Evolutionary conservation across 2,113 vertebrate species (phyloP).

Genomic region (Passer domesticus): DNA sequence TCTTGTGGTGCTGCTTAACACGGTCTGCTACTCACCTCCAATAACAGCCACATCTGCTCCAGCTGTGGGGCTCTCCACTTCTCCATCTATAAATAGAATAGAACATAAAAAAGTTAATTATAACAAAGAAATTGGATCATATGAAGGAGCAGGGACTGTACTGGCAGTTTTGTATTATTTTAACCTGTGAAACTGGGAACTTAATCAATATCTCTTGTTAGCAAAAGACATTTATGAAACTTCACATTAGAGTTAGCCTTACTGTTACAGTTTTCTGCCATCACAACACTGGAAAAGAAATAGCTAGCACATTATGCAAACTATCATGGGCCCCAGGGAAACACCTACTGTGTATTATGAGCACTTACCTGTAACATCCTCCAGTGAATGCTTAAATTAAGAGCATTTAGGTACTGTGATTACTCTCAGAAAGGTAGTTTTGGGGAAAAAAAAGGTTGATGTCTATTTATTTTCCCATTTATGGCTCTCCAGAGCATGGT

Average conservation of each 20-base stretch:
- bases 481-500: not conserved
- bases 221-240: not conserved
- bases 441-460: not conserved
- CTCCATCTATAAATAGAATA: constrained; percentile 62
- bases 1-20: not conserved
- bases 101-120: constrained; percentile 29
- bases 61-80: constrained; percentile 26
- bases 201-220: not conserved
- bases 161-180: not conserved
- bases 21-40: constrained; percentile 44
- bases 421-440: constrained; percentile 33
- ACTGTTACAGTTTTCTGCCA: constrained; percentile 16
- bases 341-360: constrained; percentile 51
- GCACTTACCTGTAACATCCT: constrained; percentile 37
- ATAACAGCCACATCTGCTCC: constrained; percentile 67
- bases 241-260: not conserved
- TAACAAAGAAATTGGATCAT: not conserved
- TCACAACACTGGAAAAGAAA: constrained; percentile 26
- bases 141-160: not conserved
- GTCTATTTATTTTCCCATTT: constrained; percentile 18
- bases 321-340: not conserved
- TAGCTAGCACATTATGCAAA: constrained; percentile 40
- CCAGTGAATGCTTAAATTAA: constrained; percentile 51
- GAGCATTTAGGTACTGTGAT: not conserved
- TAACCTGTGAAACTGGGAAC: constrained; percentile 7